phyloP scores from a whole-genome alignment of 2,113 vertebrate genomes.

The Choloepus hoffmanni region DNA sequence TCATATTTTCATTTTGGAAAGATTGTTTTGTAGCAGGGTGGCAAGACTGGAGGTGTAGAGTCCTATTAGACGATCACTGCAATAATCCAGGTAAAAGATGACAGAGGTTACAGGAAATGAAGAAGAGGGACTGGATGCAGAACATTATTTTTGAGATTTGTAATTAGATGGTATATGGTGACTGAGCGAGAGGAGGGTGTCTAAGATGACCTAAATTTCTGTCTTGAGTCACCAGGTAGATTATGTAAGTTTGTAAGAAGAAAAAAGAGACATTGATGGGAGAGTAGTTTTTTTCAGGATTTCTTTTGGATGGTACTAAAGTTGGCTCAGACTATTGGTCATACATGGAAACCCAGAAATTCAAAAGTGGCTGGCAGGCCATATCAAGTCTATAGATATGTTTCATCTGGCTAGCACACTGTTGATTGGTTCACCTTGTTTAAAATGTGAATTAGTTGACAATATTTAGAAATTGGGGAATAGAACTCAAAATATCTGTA shows the following conservation, averaged over 20 bases:
- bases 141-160: background rate
- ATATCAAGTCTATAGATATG: background rate
- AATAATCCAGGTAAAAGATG: background rate
- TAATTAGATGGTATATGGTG: background rate
- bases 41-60: background rate
- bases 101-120: background rate
- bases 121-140: background rate
- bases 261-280: background rate
- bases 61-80: background rate
- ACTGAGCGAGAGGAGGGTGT: background rate
- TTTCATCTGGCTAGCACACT: background rate
- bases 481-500: background rate
- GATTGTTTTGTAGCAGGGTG: background rate
- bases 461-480: conserved; percentile 37
- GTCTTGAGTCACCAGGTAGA: background rate
- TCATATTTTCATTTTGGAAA: conserved; percentile 56
- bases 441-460: background rate
- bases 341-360: conserved; percentile 1
- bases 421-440: background rate
- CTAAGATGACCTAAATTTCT: background rate
- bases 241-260: background rate
- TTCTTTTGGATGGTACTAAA: conserved; percentile 7
- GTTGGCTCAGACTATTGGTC: background rate
- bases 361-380: background rate
- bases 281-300: background rate